Percentiles rank a stretch among this genome's conserved stretches.
Evolutionary conservation across 2,797 vertebrate genomes (phyloP).

Genomic region (Melopsittacus undulatus): DNA sequence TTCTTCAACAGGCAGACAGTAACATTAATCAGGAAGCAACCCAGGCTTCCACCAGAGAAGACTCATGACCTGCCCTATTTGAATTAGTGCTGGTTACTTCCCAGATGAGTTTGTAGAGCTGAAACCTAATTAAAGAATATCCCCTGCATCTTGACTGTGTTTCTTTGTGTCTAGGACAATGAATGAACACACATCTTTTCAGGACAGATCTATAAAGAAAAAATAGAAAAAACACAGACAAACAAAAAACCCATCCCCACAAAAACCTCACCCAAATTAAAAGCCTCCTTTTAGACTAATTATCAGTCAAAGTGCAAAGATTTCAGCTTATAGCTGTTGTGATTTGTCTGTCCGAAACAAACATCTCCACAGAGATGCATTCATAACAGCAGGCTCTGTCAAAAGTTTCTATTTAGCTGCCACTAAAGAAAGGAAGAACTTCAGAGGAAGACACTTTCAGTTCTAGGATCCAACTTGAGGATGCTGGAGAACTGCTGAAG

Average conservation of each 20-base stretch:
- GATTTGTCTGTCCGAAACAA: neutral
- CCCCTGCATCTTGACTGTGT: neutral
- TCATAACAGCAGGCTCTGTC: neutral
- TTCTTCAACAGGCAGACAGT: constrained; percentile 10
- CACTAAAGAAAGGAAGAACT: neutral
- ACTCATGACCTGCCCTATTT: neutral
- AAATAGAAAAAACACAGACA: neutral
- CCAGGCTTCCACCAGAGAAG: neutral
- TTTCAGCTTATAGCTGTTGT: neutral
- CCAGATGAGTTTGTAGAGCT: neutral
- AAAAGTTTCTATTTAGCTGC: constrained; percentile 14
- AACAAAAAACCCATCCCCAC: too few relatives aligned
- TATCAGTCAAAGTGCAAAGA: neutral
- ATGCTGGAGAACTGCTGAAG: neutral
- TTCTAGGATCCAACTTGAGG: neutral
- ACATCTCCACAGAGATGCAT: neutral
- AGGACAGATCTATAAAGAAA: neutral
- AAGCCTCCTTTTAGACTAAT: neutral
- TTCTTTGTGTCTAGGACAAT: neutral
- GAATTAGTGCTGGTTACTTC: constrained; percentile 13
- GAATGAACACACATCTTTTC: neutral
- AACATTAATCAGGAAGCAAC: constrained; percentile 1
- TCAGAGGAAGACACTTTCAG: neutral
- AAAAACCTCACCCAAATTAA: neutral
- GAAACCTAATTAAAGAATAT: constrained; percentile 40